Conservation (phyloP, 1,140 invertebrate genomes). For the Anoplophora glabripennis region DNA sequence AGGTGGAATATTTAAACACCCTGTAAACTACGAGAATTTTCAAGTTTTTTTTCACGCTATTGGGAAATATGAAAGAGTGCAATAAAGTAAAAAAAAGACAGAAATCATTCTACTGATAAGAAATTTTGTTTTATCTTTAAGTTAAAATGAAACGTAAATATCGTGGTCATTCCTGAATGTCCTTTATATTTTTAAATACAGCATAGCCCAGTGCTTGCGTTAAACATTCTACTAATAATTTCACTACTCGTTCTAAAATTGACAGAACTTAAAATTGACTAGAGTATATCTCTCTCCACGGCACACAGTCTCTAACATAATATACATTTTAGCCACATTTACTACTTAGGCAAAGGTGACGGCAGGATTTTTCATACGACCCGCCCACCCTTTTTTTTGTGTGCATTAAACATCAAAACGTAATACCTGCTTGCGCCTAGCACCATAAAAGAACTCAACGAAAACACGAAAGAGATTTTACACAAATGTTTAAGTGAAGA, state of each 20-base stretch:
- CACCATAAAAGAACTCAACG: conserved; percentile 34
- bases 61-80: too few relatives aligned
- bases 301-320: conserved; percentile 38
- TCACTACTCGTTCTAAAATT: conserved; percentile 44
- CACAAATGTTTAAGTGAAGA: too few relatives aligned
- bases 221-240: conserved; percentile 19
- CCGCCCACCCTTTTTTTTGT: conserved; percentile 25
- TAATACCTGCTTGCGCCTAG: conserved; percentile 33
- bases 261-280: conserved; percentile 50
- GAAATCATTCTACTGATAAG: too few relatives aligned
- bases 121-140: too few relatives aligned
- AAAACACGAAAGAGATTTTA: conserved; percentile 20
- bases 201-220: conserved; percentile 13
- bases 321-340: conserved; percentile 42
- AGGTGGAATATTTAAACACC: too few relatives aligned
- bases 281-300: conserved; percentile 44
- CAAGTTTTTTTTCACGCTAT: too few relatives aligned
- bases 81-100: too few relatives aligned
- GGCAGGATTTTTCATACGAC: conserved; percentile 18
- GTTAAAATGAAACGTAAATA: too few relatives aligned
- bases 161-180: too few relatives aligned
- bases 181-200: too few relatives aligned
- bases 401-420: conserved; percentile 41
- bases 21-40: too few relatives aligned
- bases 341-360: conserved; percentile 38